Conservation (phyloP, 2,888 invertebrate species). For the Lasioglossum malachurum region DNA sequence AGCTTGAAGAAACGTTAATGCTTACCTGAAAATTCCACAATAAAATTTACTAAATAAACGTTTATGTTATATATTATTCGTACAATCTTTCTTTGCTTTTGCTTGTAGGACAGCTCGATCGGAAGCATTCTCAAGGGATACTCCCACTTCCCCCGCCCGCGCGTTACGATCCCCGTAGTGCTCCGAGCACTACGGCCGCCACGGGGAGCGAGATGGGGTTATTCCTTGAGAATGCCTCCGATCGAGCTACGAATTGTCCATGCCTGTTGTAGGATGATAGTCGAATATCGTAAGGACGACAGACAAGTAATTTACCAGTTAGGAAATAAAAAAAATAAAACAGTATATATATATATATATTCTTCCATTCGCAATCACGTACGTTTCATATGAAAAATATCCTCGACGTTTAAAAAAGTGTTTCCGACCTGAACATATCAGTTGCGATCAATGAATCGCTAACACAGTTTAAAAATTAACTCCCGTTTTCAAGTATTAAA, state of each 20-base stretch:
- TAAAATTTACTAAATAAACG: conserved; percentile 35
- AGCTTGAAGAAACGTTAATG: not conserved
- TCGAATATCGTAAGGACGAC: not conserved
- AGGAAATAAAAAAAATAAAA: not conserved
- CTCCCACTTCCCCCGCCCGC: too few relatives aligned
- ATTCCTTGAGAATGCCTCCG: too few relatives aligned
- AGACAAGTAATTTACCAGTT: too few relatives aligned
- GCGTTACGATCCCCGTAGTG: too few relatives aligned
- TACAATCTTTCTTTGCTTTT: not conserved
- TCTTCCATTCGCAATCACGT: not conserved
- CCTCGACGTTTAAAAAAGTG: not conserved
- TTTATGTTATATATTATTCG: conserved; percentile 26
- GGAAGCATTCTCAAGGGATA: too few relatives aligned
- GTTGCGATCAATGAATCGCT: not conserved
- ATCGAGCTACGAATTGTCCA: too few relatives aligned
- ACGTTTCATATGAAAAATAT: conserved; percentile 2
- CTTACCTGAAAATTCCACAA: conserved; percentile 32
- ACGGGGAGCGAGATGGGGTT: too few relatives aligned
- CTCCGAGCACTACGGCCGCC: too few relatives aligned
- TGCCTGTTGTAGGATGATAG: not conserved
- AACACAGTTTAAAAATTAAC: conserved; percentile 30
- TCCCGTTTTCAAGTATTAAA: conserved; percentile 15
- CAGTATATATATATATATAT: not conserved
- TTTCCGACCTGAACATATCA: not conserved
- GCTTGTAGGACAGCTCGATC: not conserved